Evolutionary conservation across 2,113 vertebrate species (phyloP), one percentile per base, ranked within the genome.

Genomic region (Oenanthe melanoleuca): DNA sequence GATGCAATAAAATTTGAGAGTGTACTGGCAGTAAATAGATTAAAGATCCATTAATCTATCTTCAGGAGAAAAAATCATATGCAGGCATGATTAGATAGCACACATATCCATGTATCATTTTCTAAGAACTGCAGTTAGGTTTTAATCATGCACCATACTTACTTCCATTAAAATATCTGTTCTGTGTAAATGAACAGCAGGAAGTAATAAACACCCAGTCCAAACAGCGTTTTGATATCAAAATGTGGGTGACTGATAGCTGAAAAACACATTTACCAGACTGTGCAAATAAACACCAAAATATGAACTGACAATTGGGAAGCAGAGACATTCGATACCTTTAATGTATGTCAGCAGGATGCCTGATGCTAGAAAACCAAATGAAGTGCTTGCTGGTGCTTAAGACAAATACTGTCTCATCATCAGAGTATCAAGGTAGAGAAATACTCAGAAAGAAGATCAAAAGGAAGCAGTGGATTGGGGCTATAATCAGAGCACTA

Each of bases 1-100:
- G 82, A 80, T 86, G 85, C 55, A 93, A 85, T 96, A 95, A 95
- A 96, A 97, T 89, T 92, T n/a, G 92, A 88, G 93, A 88, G 47
- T 37, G 40, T 92, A 93, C 65, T 77, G 79, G 74, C 89, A 96
- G 79, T 88, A 95, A 92, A 73, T 70, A 93, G 79, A 96, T 96
- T 93, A 97, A 95, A 96, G 56, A 81, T 74, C 85, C 86, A 95
- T 93, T 89, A 93, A 93, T 93, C 85, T 91, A 86, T 71, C 92
- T 88, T 90, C 79, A 94, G 82, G 81, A 88, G 38, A 56, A 86
- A 94, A 87, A 63, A 50, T 96, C 94, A 80, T 69, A 83, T 73
- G 42, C 88, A 85, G 66, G 49, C 40, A 42, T 40, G 88, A 74
- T 77, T 83, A 71, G 64, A 47, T 73, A 60, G 64, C 60, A 60